Percentiles rank a stretch among this genome's conserved stretches.
These are phyloP conservation scores for Manacus vitellinus DNA, from an alignment of 2,113 vertebrate genomes.

Conservation along the genomic window DNA sequence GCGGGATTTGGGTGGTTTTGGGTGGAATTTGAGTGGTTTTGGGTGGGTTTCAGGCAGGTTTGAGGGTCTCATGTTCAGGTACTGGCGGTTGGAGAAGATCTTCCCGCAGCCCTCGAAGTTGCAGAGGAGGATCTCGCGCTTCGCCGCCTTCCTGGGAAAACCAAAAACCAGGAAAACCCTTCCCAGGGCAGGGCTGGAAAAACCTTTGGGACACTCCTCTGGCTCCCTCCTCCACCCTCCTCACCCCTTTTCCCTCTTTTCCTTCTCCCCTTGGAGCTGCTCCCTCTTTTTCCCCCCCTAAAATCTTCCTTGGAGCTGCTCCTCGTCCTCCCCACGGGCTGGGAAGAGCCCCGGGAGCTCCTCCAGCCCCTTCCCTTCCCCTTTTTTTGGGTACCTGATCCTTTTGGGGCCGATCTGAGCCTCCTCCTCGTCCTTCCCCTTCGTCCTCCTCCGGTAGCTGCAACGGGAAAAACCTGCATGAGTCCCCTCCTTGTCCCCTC, in stretches of 20 bases:
- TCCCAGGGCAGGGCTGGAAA: rapidly evolving
- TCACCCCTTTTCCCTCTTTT: neutral
- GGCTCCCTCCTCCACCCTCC: neutral
- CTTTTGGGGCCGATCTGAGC: slow-evolving; percentile 75
- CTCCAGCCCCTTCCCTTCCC: no score
- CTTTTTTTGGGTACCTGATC: slow-evolving; percentile 68
- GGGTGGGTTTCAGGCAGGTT: neutral
- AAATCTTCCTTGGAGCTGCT: neutral
- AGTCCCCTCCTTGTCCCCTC: neutral
- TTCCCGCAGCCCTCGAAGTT: slow-evolving; percentile 82
- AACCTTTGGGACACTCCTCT: neutral
- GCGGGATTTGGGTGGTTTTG: no score
- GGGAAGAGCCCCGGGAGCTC: no score
- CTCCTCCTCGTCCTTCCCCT: slow-evolving; percentile 48
- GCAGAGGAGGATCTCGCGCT: slow-evolving; percentile 80
- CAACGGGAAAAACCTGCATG: neutral
- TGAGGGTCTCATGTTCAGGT: slow-evolving; percentile 79
- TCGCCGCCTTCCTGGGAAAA: slow-evolving; percentile 75
- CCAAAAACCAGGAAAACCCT: neutral
- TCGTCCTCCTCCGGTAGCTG: slow-evolving; percentile 19
- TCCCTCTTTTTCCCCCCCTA: neutral
- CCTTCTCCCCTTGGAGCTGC: neutral
- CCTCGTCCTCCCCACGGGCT: no score
- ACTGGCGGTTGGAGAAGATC: slow-evolving; percentile 84
- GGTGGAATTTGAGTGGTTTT: no score